Evolutionary conservation across 2,113 vertebrate genomes (phyloP), one percentile per base, ranked within the genome.

Genomic region (Dipodomys merriami): DNA sequence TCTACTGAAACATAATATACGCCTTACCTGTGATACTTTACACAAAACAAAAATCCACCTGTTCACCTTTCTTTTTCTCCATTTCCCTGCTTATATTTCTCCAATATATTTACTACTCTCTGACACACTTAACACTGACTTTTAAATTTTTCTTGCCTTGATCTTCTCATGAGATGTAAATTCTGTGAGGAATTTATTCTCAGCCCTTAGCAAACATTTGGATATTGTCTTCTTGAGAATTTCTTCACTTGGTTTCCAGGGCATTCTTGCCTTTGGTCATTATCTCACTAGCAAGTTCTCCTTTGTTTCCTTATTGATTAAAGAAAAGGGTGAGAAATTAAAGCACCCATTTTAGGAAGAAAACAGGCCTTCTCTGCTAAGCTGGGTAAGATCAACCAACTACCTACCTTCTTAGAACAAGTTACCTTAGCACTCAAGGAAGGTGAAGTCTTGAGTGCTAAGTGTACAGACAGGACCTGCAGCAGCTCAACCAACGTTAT

Each of bases 71-170:
- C 33, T 53, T 64, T 77, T 49, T 39, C 33, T 86, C 62, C 44
- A 68, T 83, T 85, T n/a, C 16, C 46, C 27, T 30, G 33, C 23
- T 83, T 77, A 64, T 46, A 13, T 78, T 90, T 30, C 60, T 46
- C 67, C 73, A 94, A 92, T 85, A 22, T 46, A 78, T 20, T n/a
- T 57, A 91, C 67, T 44, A 90, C 8, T 19, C 65, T 73, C 23
- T 73, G 22, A 77, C 91, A 90, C 22, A 49, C 39, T 83, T 82
- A 81, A 84, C 68, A 35, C 60, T 91, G 65, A 35, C 71, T 90
- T 81, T 80, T 65, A 60, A 23, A 88, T 6, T 53, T 44, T 88
- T 39, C 35, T 86, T 46, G 53, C 15, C 67, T 81, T 22, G 20
- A 46, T 77, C 8, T 65, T 44, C 16, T 90, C 49, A 65, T 15